These are phyloP conservation scores for Callinectes sapidus DNA, from an alignment of 2,888 invertebrate genomes.

Conservation along the genomic window DNA sequence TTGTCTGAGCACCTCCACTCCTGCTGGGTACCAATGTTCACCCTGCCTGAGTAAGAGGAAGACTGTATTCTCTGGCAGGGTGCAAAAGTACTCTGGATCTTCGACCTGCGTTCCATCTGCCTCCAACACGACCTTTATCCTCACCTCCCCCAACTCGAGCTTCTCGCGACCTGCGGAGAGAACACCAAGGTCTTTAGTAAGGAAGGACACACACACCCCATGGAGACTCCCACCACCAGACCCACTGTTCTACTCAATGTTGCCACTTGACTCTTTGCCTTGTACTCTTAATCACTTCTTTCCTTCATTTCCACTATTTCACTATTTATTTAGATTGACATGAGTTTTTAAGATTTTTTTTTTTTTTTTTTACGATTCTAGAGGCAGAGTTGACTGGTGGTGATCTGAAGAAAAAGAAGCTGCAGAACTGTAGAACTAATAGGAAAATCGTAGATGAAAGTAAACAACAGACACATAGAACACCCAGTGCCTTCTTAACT, in stretches of 20 bases:
- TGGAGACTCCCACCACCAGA: too few species aligned
- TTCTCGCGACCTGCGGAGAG: constrained; percentile 86
- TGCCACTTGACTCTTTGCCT: too few species aligned
- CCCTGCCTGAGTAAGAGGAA: constrained; percentile 91
- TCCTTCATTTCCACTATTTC: too few species aligned
- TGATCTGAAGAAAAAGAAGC: background rate
- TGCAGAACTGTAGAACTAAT: too few species aligned
- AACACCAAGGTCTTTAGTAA: background rate
- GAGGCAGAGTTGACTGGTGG: too few species aligned
- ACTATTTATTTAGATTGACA: too few species aligned
- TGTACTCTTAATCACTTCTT: too few species aligned
- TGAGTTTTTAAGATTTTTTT: too few species aligned
- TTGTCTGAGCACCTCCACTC: constrained; percentile 95
- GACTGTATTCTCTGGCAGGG: constrained; percentile 92
- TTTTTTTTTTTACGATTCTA: too few species aligned
- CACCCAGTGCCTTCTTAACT: too few species aligned
- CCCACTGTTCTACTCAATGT: too few species aligned
- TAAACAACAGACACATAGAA: too few species aligned
- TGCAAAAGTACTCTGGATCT: constrained; percentile 96
- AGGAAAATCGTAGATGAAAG: background rate
- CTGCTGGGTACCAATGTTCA: constrained; percentile 94
- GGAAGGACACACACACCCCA: background rate
- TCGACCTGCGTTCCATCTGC: constrained; percentile 97
- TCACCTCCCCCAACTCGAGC: constrained; percentile 88
- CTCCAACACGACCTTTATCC: constrained; percentile 87